Evolutionary conservation across 1,140 invertebrate species (phyloP).

Genomic region (Tetramorium alpestre): DNA sequence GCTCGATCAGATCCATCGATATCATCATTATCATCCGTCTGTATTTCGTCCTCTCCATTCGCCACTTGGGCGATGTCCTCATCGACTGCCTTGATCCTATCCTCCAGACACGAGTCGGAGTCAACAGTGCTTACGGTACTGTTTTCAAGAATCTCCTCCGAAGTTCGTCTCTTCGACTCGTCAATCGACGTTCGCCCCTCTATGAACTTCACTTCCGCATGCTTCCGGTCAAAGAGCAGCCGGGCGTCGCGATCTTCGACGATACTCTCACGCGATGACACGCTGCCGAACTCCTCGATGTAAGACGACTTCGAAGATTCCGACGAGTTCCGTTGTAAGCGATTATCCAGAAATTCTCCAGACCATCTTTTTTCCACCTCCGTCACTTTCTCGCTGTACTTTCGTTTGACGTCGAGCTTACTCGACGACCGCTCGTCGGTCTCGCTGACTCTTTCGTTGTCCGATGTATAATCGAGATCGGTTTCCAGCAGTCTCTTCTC

Average conservation of each 20-base stretch:
- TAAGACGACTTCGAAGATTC: conserved; percentile 82
- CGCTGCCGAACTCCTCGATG: conserved; percentile 80
- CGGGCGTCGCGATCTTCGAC: conserved; percentile 56
- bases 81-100: conserved; percentile 76
- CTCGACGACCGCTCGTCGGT: not conserved
- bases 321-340: conserved; percentile 77
- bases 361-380: conserved; percentile 82
- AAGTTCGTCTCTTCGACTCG: not conserved
- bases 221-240: not conserved
- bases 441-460: conserved; percentile 58
- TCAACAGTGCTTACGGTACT: conserved; percentile 78
- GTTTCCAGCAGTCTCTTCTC: conserved; percentile 70
- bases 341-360: conserved; percentile 78
- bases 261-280: conserved; percentile 79
- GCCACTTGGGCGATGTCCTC: conserved; percentile 68
- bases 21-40: conserved; percentile 27
- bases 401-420: conserved; percentile 32
- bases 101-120: conserved; percentile 80
- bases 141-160: conserved; percentile 64
- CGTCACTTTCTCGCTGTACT: conserved; percentile 79
- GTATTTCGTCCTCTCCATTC: not conserved
- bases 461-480: conserved; percentile 69
- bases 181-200: conserved; percentile 28
- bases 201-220: not conserved
- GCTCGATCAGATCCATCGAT: not conserved